Evolutionary conservation across 2,797 vertebrate species (phyloP).

Genomic region (Eurystomus glaucurus): DNA sequence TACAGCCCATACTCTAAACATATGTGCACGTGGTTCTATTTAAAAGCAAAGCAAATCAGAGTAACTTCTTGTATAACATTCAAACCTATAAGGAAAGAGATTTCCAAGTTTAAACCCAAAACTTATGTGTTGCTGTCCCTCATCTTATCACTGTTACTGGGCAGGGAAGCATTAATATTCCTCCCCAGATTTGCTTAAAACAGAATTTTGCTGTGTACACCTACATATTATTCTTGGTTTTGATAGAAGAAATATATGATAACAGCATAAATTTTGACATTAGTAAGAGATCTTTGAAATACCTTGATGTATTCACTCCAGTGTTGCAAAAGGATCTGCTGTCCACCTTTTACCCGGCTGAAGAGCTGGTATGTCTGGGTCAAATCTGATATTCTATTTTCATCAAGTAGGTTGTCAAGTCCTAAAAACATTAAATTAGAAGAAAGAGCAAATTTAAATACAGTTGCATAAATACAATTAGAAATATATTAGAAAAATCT

Average conservation of each 20-base stretch:
- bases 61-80: neutral
- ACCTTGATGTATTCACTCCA: constrained; percentile 90
- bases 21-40: neutral
- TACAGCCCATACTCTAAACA: neutral
- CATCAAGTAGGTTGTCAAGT: constrained; percentile 84
- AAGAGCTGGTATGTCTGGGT: constrained; percentile 87
- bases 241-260: neutral
- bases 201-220: neutral
- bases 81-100: neutral
- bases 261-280: neutral
- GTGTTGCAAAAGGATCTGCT: constrained; percentile 85
- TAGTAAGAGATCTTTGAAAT: constrained; percentile 1
- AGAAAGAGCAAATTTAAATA: neutral
- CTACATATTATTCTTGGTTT: neutral
- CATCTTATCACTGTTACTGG: neutral
- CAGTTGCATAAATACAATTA: neutral
- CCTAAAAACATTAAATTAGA: constrained; percentile 61
- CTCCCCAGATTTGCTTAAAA: neutral
- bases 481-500: neutral
- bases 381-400: constrained; percentile 86
- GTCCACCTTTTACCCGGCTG: constrained; percentile 85
- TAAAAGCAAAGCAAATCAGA: neutral
- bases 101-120: neutral
- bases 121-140: neutral
- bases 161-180: neutral